These are phyloP conservation scores for Telenomus remus DNA, from an alignment of 1,140 invertebrate species.

Conservation along the genomic window DNA sequence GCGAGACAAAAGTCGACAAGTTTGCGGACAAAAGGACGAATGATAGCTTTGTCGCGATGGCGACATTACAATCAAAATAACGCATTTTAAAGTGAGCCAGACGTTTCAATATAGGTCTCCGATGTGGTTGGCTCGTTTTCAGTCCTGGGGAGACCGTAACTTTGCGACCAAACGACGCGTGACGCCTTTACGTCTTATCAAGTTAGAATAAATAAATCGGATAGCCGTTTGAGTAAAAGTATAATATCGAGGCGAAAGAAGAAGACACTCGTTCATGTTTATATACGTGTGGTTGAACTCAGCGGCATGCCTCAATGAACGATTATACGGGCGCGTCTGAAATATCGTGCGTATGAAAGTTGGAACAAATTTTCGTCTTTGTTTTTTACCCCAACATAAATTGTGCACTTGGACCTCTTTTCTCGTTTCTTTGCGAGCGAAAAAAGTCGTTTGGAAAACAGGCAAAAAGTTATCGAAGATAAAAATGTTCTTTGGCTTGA, in stretches of 20 bases:
- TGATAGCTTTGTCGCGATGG: slow-evolving; percentile 54
- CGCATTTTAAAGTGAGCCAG: slow-evolving; percentile 62
- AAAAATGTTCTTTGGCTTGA: slow-evolving; percentile 1
- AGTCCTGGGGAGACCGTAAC: slow-evolving; percentile 46
- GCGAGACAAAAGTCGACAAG: slow-evolving; percentile 45
- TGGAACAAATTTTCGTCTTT: slow-evolving; percentile 19
- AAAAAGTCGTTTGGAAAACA: not conserved
- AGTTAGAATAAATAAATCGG: slow-evolving; percentile 63
- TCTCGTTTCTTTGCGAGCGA: not conserved
- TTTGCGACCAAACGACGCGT: slow-evolving; percentile 58
- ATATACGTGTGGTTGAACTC: slow-evolving; percentile 57
- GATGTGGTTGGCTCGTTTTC: slow-evolving; percentile 40
- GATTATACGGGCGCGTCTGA: slow-evolving; percentile 53
- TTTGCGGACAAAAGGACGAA: slow-evolving; percentile 43
- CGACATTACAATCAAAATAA: slow-evolving; percentile 64
- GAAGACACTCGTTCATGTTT: slow-evolving; percentile 49
- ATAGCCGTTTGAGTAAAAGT: slow-evolving; percentile 46
- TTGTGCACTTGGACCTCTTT: not conserved
- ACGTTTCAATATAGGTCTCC: slow-evolving; percentile 53
- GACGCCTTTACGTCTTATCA: slow-evolving; percentile 61
- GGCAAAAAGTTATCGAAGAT: too few species aligned
- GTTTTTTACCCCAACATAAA: not conserved
- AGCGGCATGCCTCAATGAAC: slow-evolving; percentile 50
- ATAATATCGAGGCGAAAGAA: slow-evolving; percentile 16
- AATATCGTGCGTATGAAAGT: slow-evolving; percentile 46